Conservation (phyloP, 2,888 invertebrate species). For the Erebia aethiops region DNA sequence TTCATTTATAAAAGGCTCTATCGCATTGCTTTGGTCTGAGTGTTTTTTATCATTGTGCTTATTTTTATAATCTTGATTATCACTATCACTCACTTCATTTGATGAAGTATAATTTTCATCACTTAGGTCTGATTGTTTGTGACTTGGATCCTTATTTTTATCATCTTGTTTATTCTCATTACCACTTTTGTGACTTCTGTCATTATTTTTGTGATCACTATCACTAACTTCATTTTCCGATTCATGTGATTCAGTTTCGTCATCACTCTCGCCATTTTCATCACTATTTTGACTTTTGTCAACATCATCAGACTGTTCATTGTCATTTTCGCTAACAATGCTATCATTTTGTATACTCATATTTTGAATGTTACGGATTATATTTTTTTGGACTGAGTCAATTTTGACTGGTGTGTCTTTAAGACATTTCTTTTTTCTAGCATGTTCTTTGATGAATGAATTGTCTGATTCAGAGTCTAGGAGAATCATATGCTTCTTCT, state of each 20-base stretch:
- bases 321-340: slow-evolving; percentile 39
- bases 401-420: slow-evolving; percentile 70
- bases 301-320: slow-evolving; percentile 34
- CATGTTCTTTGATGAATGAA: slow-evolving; percentile 66
- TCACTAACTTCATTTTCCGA: slow-evolving; percentile 25
- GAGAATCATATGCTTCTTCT: slow-evolving; percentile 65
- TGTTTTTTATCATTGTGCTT: neutral
- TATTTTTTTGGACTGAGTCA: slow-evolving; percentile 33
- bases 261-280: slow-evolving; percentile 4
- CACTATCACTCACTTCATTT: slow-evolving; percentile 7
- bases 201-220: slow-evolving; percentile 22
- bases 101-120: slow-evolving; percentile 6
- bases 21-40: neutral
- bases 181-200: slow-evolving; percentile 3
- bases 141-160: neutral
- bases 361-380: slow-evolving; percentile 31
- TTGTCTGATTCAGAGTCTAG: slow-evolving; percentile 73
- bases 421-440: slow-evolving; percentile 64
- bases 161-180: neutral
- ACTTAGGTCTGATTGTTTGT: neutral
- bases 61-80: slow-evolving; percentile 4
- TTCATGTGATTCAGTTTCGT: slow-evolving; percentile 5
- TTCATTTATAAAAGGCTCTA: slow-evolving; percentile 4
- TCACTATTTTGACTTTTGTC: slow-evolving; percentile 33
- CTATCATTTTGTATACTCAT: slow-evolving; percentile 43